A percentile compares a stretch with the other conserved stretches of the same genome.
These are phyloP conservation scores for Oedothorax gibbosus DNA, from an alignment of 1,140 invertebrate genomes.

Conservation along the genomic window DNA sequence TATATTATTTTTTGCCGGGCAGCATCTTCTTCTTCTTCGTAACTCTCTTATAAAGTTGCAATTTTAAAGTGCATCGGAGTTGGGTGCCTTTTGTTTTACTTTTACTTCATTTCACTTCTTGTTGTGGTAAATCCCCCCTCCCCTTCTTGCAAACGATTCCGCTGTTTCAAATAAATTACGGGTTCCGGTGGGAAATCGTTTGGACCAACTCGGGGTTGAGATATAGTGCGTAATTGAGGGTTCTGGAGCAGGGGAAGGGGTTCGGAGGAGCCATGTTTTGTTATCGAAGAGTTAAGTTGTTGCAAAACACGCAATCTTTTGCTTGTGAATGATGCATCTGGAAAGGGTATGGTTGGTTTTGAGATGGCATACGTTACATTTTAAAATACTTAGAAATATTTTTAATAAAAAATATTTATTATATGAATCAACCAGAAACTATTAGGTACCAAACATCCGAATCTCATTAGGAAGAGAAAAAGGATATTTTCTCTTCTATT, in stretches of 20 bases:
- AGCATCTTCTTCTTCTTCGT: too few relatives aligned
- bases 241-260: neutral
- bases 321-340: too few relatives aligned
- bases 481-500: too few relatives aligned
- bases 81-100: slow-evolving; percentile 1
- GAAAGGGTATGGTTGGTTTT: too few relatives aligned
- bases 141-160: slow-evolving; percentile 13
- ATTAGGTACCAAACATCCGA: too few relatives aligned
- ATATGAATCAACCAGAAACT: too few relatives aligned
- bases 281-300: neutral
- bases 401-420: too few relatives aligned
- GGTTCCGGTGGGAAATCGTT: slow-evolving; percentile 7
- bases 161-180: slow-evolving; percentile 28
- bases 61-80: slow-evolving; percentile 18
- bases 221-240: slow-evolving; percentile 24
- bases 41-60: neutral
- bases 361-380: too few relatives aligned
- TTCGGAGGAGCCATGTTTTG: neutral
- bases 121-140: neutral
- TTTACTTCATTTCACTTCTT: slow-evolving; percentile 21
- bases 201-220: slow-evolving; percentile 1
- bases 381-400: too few relatives aligned
- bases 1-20: too few relatives aligned
- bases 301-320: too few relatives aligned
- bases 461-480: too few relatives aligned